phyloP scores from a whole-genome alignment of 2,888 invertebrate species.

The Luffia ferchaultella region DNA sequence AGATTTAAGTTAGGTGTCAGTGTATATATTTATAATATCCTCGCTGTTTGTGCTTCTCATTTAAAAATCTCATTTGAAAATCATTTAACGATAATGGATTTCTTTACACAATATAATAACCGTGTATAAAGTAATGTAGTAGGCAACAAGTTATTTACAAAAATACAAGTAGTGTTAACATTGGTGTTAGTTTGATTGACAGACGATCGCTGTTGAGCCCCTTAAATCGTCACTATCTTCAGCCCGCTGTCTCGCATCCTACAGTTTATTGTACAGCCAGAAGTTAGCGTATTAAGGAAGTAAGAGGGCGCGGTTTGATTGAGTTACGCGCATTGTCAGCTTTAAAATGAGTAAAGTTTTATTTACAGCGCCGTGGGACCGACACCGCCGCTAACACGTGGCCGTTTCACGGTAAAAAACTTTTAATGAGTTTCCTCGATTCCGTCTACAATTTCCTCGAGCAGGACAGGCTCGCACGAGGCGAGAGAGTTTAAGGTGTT shows the following conservation, averaged over 20 bases:
- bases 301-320: constrained; percentile 2
- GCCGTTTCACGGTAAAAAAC: constrained; percentile 18
- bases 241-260: too few species aligned
- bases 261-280: too few species aligned
- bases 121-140: too few species aligned
- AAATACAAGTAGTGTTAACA: too few species aligned
- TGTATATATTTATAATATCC: background rate
- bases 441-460: constrained; percentile 1
- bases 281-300: background rate
- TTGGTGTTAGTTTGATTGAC: too few species aligned
- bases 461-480: background rate
- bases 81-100: too few species aligned
- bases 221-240: too few species aligned
- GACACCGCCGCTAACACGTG: background rate
- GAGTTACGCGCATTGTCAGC: constrained; percentile 5
- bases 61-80: too few species aligned
- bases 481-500: background rate
- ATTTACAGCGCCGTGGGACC: constrained; percentile 26
- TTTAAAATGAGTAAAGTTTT: constrained; percentile 26
- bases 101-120: too few species aligned
- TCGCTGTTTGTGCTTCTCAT: too few species aligned
- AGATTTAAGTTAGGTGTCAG: background rate
- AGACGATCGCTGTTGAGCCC: too few species aligned
- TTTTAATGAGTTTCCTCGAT: constrained; percentile 32
- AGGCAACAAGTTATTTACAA: too few species aligned